Evolutionary conservation across 2,113 vertebrate genomes (phyloP).

Genomic region (Ursus arctos): DNA sequence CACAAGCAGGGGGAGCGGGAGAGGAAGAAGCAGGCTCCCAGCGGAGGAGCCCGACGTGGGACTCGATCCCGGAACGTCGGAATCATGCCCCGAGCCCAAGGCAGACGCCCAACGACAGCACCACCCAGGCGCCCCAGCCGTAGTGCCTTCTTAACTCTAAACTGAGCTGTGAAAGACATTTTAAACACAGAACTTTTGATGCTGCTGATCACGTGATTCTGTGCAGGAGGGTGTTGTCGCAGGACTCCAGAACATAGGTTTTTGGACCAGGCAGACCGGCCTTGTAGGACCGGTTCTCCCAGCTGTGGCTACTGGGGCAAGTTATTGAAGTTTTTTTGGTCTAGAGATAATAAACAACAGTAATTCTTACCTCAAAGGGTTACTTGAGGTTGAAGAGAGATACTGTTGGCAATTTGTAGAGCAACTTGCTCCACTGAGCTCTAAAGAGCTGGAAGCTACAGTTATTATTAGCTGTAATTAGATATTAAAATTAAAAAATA

Average conservation of each 20-base stretch:
- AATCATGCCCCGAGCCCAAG: too few relatives aligned
- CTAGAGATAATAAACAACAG: constrained; percentile 32
- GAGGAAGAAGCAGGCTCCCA: too few relatives aligned
- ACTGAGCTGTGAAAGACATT: not conserved
- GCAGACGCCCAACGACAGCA: too few relatives aligned
- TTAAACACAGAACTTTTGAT: not conserved
- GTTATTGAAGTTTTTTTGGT: constrained; percentile 17
- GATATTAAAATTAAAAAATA: constrained; percentile 21
- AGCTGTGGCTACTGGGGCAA: not conserved
- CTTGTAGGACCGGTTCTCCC: not conserved
- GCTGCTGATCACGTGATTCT: not conserved
- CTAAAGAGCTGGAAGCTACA: not conserved
- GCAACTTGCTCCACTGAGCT: not conserved
- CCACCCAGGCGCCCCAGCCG: too few relatives aligned
- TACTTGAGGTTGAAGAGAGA: constrained; percentile 6
- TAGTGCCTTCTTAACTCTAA: not conserved
- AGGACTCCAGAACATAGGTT: not conserved
- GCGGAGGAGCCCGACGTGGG: too few relatives aligned
- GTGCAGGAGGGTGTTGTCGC: not conserved
- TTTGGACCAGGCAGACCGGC: not conserved
- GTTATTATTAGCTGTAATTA: constrained; percentile 42
- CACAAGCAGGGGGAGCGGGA: too few relatives aligned
- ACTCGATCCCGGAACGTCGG: too few relatives aligned
- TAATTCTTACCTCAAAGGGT: not conserved
- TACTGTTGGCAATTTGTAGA: not conserved